Conservation (phyloP, 53 echinoderm and acorn worm genomes). For the Luidia sarsii region DNA sequence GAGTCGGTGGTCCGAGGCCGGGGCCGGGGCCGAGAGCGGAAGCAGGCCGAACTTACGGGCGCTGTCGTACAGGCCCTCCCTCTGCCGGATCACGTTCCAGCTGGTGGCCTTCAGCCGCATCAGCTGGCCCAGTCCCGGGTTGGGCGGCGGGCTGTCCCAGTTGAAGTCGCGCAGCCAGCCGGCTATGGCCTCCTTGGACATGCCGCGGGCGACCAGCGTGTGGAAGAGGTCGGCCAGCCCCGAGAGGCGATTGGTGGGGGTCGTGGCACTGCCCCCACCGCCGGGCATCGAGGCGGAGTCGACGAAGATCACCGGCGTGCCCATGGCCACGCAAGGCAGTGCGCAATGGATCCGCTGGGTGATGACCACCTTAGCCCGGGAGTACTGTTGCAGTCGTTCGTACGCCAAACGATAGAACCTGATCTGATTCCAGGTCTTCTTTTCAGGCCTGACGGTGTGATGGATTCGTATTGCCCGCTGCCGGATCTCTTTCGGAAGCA, state of each 20-base stretch:
- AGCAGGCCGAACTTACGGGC: conserved; percentile 26
- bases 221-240: conserved; percentile 17
- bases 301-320: conserved; percentile 19
- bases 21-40: background rate
- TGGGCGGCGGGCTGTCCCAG: conserved; percentile 9
- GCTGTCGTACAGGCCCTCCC: conserved; percentile 15
- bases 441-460: too few relatives aligned
- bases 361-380: background rate
- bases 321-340: conserved; percentile 23
- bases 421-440: background rate
- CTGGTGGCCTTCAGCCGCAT: conserved; percentile 1
- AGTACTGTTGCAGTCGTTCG: background rate
- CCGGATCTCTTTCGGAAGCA: background rate
- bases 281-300: background rate
- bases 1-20: background rate
- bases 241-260: background rate
- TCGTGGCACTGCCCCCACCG: background rate
- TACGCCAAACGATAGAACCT: background rate
- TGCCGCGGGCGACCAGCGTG: background rate
- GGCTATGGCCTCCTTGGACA: background rate
- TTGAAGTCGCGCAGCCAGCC: conserved; percentile 15
- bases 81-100: conserved; percentile 17
- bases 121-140: background rate
- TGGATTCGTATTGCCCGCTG: background rate
- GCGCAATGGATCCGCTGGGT: conserved; percentile 17